Evolutionary conservation across 2,888 invertebrate genomes (phyloP).

Genomic region (Hartigia nigra): DNA sequence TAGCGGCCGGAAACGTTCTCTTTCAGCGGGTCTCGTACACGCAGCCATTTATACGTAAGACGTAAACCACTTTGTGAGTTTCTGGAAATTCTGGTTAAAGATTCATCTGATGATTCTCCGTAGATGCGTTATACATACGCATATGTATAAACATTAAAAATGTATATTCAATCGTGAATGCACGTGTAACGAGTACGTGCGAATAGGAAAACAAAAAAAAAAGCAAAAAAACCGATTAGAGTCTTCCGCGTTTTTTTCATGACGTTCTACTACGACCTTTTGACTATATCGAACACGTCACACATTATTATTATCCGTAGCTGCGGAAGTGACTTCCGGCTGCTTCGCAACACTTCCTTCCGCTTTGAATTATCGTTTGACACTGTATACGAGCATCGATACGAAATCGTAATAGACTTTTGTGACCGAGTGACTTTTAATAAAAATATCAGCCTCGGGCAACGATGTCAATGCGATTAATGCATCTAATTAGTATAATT

Average conservation of each 20-base stretch:
- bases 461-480: not conserved
- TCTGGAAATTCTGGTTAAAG: not conserved
- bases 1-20: constrained; percentile 3
- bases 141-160: not conserved
- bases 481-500: not conserved
- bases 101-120: not conserved
- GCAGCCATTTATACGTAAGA: not conserved
- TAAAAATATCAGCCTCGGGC: not conserved
- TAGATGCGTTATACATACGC: not conserved
- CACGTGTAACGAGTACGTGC: not conserved
- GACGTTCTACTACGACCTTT: not conserved
- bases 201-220: not conserved
- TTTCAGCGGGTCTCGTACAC: not conserved
- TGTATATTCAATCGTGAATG: not conserved
- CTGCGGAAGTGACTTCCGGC: constrained; percentile 54
- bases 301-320: constrained; percentile 26
- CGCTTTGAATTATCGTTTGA: constrained; percentile 42
- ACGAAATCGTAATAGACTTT: not conserved
- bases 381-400: not conserved
- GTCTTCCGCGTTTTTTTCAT: not conserved
- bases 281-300: not conserved
- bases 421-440: not conserved
- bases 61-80: not conserved
- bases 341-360: constrained; percentile 46
- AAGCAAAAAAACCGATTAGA: not conserved